Percentiles rank a stretch among this genome's conserved stretches.
Conservation (phyloP, 37 sponge, comb jelly and placozoan genomes). For the Diacarnus erythraeanus region DNA sequence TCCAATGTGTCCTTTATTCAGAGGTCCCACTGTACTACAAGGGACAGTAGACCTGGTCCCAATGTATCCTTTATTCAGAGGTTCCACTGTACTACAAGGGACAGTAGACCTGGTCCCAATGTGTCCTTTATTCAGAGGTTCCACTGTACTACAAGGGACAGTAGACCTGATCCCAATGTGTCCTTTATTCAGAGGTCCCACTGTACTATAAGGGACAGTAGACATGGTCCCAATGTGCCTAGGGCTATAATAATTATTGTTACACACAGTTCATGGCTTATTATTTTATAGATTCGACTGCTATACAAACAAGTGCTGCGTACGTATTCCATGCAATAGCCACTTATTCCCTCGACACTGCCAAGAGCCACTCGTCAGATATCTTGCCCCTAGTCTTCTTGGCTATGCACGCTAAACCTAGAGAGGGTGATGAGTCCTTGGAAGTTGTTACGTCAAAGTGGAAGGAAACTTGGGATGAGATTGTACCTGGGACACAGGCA, state of each 20-base stretch:
- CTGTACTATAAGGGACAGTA: no score
- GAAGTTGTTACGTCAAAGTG: conserved; percentile 32
- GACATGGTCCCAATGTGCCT: no score
- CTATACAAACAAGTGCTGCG: conserved; percentile 39
- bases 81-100: no score
- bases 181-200: conserved; percentile 6
- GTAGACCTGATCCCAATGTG: no score
- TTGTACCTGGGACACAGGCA: conserved; percentile 49
- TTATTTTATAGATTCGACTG: neutral
- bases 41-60: no score
- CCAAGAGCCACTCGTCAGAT: conserved; percentile 10
- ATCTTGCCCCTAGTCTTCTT: conserved; percentile 78
- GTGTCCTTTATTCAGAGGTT: neutral
- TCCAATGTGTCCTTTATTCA: neutral
- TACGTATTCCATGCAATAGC: conserved; percentile 44
- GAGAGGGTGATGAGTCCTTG: conserved; percentile 19
- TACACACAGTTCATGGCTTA: neutral
- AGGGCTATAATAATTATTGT: neutral
- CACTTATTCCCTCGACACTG: conserved; percentile 40
- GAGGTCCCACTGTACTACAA: no score
- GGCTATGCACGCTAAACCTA: conserved; percentile 69
- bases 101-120: no score
- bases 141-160: no score
- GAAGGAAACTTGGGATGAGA: conserved; percentile 68
- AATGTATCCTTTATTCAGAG: conserved; percentile 1